Conservation (phyloP, 1,140 invertebrate species). For the Ceratoteleas bidentatus region DNA sequence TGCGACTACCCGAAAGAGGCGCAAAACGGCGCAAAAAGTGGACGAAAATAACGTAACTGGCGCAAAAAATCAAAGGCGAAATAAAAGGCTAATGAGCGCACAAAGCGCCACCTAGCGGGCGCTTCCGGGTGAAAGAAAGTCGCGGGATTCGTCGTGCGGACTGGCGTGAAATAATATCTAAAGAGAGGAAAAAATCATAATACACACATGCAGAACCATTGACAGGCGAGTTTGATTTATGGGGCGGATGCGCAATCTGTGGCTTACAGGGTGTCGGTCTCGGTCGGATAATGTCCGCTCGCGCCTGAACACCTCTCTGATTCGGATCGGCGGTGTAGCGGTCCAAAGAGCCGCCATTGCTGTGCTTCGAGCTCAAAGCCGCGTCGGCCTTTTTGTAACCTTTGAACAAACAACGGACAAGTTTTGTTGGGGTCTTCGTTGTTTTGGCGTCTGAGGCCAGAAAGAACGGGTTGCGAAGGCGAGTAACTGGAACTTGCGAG, state of each 20-base stretch:
- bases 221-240: constrained; percentile 78
- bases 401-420: constrained; percentile 33
- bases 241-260: constrained; percentile 76
- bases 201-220: constrained; percentile 80
- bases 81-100: neutral
- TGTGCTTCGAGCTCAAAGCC: constrained; percentile 83
- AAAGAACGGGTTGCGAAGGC: too few species aligned
- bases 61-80: too few species aligned
- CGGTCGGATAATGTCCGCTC: constrained; percentile 87
- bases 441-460: too few species aligned
- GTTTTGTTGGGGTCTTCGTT: too few species aligned
- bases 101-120: too few species aligned
- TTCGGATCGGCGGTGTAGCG: constrained; percentile 90
- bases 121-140: constrained; percentile 20
- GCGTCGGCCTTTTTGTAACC: constrained; percentile 86
- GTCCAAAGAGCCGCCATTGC: constrained; percentile 86
- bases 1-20: too few species aligned
- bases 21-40: too few species aligned
- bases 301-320: constrained; percentile 84
- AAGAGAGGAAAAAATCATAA: constrained; percentile 55
- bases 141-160: constrained; percentile 1
- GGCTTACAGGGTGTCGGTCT: constrained; percentile 86
- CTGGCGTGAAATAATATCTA: constrained; percentile 38
- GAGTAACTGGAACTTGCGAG: too few species aligned
- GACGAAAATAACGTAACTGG: too few species aligned